Percentiles rank a stretch among this genome's conserved stretches.
Evolutionary conservation across 2,797 vertebrate species (phyloP).

Genomic region (Cheirogaleus major): DNA sequence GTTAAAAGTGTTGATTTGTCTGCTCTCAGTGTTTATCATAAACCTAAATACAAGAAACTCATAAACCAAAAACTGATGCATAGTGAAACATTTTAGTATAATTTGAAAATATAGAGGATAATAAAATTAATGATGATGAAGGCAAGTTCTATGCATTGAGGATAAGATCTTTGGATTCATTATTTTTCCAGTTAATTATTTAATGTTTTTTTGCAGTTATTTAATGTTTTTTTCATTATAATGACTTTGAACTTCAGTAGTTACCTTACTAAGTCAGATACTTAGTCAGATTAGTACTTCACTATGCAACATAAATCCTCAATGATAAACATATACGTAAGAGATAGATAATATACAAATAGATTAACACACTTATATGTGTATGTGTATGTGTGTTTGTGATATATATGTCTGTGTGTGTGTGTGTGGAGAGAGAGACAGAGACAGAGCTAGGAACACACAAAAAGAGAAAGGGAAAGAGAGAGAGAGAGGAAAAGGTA

Average conservation of each 20-base stretch:
- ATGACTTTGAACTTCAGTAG: slow-evolving; percentile 33
- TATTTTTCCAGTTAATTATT: neutral
- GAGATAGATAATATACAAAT: neutral
- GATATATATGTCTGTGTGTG: neutral
- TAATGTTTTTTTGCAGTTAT: no score
- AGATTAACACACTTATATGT: neutral
- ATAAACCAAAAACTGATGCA: slow-evolving; percentile 39
- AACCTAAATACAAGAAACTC: slow-evolving; percentile 33
- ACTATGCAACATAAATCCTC: neutral
- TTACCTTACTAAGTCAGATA: neutral
- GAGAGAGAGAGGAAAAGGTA: neutral
- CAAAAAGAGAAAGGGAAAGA: neutral
- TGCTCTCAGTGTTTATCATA: slow-evolving; percentile 13
- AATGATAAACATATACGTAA: neutral
- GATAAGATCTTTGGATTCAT: neutral
- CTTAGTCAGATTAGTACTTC: slow-evolving; percentile 11
- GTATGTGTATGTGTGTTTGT: neutral
- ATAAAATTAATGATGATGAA: slow-evolving; percentile 34
- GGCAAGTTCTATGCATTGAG: neutral
- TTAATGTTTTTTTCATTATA: neutral
- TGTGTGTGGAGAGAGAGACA: neutral
- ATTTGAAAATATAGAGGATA: slow-evolving; percentile 2
- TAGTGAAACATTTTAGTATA: slow-evolving; percentile 12
- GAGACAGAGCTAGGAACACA: neutral
- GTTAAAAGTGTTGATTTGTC: slow-evolving; percentile 16